Evolutionary conservation across 2,888 invertebrate species (phyloP).

Genomic region (Acanthococcus lagerstroemiae): DNA sequence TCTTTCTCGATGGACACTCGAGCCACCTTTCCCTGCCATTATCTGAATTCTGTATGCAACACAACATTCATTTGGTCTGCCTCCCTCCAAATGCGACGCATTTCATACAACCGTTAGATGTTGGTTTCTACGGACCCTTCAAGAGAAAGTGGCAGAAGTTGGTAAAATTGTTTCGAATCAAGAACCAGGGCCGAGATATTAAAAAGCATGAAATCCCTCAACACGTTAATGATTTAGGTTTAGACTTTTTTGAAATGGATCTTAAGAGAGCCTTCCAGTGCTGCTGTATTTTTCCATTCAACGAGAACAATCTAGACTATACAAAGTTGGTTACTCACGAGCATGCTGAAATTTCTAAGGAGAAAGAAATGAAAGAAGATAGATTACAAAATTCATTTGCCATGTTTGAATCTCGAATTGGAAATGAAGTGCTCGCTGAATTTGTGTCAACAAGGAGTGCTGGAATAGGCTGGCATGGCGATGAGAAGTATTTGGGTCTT

Average conservation of each 20-base stretch:
- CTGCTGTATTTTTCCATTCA: not conserved
- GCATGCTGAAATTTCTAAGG: too few species aligned
- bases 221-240: not conserved
- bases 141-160: not conserved
- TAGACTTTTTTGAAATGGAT: not conserved
- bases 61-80: not conserved
- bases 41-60: not conserved
- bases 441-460: too few species aligned
- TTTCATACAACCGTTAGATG: not conserved
- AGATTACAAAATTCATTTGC: too few species aligned
- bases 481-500: too few species aligned
- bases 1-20: not conserved
- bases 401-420: too few species aligned
- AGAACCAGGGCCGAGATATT: not conserved
- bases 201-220: not conserved
- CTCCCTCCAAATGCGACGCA: not conserved
- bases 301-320: not conserved
- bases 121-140: not conserved
- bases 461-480: too few species aligned
- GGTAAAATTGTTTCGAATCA: not conserved
- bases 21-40: not conserved
- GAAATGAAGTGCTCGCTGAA: too few species aligned
- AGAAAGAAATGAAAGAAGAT: too few species aligned
- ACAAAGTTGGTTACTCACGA: not conserved
- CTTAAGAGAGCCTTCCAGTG: not conserved